A percentile compares a stretch with the other conserved stretches of the same genome.
These are phyloP conservation scores for Xanthia togata DNA, from an alignment of 2,888 invertebrate genomes.

Conservation along the genomic window DNA sequence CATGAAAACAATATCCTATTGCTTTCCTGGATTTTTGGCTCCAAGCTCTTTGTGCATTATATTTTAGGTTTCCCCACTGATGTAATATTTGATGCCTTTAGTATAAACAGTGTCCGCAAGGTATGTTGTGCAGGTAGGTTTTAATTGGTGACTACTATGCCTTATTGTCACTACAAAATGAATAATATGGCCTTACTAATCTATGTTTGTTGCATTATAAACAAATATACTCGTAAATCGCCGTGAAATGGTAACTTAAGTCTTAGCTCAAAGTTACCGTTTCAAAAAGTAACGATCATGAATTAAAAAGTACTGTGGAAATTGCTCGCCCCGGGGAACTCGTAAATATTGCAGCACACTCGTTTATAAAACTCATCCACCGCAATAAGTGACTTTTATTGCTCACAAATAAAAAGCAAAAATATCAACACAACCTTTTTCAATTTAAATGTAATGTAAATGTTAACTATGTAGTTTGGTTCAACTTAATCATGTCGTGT, in stretches of 20 bases:
- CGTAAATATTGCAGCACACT: conserved; percentile 40
- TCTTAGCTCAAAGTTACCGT: background rate
- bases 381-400: conserved; percentile 47
- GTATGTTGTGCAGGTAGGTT: too few species aligned
- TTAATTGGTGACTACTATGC: too few species aligned
- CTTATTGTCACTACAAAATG: too few species aligned
- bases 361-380: conserved; percentile 49
- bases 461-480: background rate
- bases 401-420: conserved; percentile 44
- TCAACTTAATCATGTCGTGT: background rate
- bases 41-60: too few species aligned
- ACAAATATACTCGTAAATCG: background rate
- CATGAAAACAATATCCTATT: too few species aligned
- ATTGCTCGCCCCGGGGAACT: conserved; percentile 25
- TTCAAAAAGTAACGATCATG: background rate
- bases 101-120: too few species aligned
- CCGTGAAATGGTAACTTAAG: background rate
- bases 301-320: conserved; percentile 7
- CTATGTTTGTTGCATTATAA: too few species aligned
- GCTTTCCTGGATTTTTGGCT: too few species aligned
- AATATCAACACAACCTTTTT: conserved; percentile 26
- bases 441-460: conserved; percentile 32
- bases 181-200: too few species aligned
- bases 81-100: too few species aligned
- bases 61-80: too few species aligned